Evolutionary conservation across 2,888 invertebrate genomes (phyloP).

Genomic region (Lasius fuliginosus): DNA sequence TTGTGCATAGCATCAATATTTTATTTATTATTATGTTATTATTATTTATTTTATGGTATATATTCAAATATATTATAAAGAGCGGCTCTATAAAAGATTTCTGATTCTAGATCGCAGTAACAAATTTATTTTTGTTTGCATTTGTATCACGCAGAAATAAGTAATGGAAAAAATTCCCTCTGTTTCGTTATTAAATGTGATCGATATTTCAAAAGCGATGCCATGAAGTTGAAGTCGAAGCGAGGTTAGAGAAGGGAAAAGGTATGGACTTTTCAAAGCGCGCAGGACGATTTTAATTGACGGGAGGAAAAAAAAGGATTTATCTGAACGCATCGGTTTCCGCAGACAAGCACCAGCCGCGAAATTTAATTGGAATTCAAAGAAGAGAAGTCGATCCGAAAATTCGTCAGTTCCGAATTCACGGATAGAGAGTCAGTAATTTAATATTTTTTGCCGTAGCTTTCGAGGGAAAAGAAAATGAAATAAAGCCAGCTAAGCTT

Average conservation of each 20-base stretch:
- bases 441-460: conserved; percentile 36
- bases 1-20: not conserved
- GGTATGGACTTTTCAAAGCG: conserved; percentile 52
- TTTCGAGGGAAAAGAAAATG: not conserved
- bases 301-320: conserved; percentile 50
- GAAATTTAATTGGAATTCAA: conserved; percentile 69
- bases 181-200: not conserved
- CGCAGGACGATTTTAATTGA: conserved; percentile 65
- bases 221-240: conserved; percentile 14
- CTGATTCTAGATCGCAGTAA: not conserved
- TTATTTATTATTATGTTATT: not conserved
- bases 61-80: not conserved
- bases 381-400: conserved; percentile 60
- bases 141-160: not conserved
- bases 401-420: conserved; percentile 51
- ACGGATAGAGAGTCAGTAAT: conserved; percentile 27
- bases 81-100: not conserved
- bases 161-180: not conserved
- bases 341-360: conserved; percentile 53
- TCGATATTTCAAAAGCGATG: conserved; percentile 1
- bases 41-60: not conserved
- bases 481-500: conserved; percentile 8
- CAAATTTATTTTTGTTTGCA: not conserved
- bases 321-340: conserved; percentile 54
- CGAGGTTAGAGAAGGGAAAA: conserved; percentile 16